Base-by-base conservation (phyloP, 2,797 vertebrate genomes). In the Trachops cirrhosus region DNA sequence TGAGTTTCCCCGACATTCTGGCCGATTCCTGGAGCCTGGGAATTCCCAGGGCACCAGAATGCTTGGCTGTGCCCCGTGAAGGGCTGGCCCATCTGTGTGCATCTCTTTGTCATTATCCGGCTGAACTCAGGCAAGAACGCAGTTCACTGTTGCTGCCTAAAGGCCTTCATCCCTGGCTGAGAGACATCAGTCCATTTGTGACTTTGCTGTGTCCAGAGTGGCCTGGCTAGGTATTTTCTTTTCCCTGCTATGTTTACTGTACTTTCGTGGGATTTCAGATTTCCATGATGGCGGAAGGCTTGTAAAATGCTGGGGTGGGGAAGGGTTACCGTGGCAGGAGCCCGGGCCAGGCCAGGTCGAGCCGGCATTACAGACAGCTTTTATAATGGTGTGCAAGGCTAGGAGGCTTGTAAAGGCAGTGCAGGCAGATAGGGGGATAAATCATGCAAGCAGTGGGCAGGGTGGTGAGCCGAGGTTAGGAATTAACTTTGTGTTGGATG, bases 401-500 rank as follows among this genome's bases (percentile, higher is more conserved):
- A 96, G 98, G 98, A 97, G 97, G 96, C 98, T 98, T 98, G 98
- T 98, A 98, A 98, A 98, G 98, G 97, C 94, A 24, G 93, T 93
- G 97, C 97, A 98, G 98, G 98, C 98, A 98, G 98, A 98, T 98
- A 98, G 98, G 93, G 92, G 97, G 98, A 98, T 98, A 98, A 99
- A 99, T 99, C 98, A 99, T 98, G 97, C 97, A 96, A 97, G 97
- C 98, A 98, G 86, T 91, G 98, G 98, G 98, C 98, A 97, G 97
- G 96, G 97, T 98, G 98, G 98, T 98, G 98, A 98, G 98, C 98
- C 97, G 98, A 98, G 98, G 98, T 98, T 98, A 98, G 98, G 98
- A 98, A 98, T 98, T 98, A 98, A 98, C 98, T 99, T 98, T 98
- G 97, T 98, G 94, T 98, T 99, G 98, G 98, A 98, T 98, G 93